Base-by-base conservation (phyloP, 2,888 invertebrate species). In the Papilio elwesi region DNA sequence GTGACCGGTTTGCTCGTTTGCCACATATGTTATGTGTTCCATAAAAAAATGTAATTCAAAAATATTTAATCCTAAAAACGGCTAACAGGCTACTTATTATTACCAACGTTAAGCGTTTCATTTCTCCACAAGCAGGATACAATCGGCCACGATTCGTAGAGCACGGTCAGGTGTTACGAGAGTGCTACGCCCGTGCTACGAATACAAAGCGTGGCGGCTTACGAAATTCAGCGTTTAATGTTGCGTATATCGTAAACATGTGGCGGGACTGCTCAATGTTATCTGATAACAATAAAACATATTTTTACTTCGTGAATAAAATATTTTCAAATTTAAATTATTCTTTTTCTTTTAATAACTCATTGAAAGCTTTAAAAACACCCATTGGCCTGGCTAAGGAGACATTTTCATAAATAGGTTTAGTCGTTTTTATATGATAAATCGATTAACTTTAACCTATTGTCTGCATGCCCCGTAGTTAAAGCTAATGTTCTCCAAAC, bases 91-190 rank as follows among this genome's bases (percentile, higher is more conserved):
- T 62, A 43, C 15, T 62, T 62, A 62, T 62, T 62, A 62, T 62
- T 62, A 15, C 59, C 15, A 15, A 52, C 66, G 38, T 7, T 36
- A 53, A 66, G 16, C 43, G 15, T 15, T 43, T 52, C 51, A 52
- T 38, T 66, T 66, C 36, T 36, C 51, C 36, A 66, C 65, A 66
- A 51, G 47, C 52, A 52, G 36, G 38, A 55, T 52, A 62, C 43
- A 62, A 52, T 15, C 47, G 12, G 26, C 16, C 52, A 36, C 62
- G 52, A 63, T 57, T 52, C 47, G 52, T 66, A 62, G 15, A 10
- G 47, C 16, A 15, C 38, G 47, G 52, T 59, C 85, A 89, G 87
- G 87, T 89, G 87, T 87, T 87, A 88, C 87, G 83, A 74, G 76
- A 78, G 78, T 77, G 84, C 84, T 86, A 84, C 85, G 84, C 82